Evolutionary conservation across 92 coral and sea anemone species (phyloP).

Genomic region (Umimayanthus kanabou): DNA sequence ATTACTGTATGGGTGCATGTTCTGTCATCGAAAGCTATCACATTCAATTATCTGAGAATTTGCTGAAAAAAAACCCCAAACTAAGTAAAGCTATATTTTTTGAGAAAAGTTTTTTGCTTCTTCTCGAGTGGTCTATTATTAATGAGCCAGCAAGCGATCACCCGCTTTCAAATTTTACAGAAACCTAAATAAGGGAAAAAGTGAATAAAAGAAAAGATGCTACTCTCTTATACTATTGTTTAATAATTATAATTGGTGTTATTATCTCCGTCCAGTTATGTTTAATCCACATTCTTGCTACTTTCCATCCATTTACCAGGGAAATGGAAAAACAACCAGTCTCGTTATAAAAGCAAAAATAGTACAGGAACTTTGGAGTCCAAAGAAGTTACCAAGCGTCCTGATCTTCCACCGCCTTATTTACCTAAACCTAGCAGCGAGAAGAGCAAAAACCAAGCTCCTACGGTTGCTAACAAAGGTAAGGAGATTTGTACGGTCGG

Average conservation of each 20-base stretch:
- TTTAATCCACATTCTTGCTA: background rate
- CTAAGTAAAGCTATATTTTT: too few species aligned
- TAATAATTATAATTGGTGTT: background rate
- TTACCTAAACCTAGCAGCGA: background rate
- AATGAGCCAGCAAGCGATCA: too few species aligned
- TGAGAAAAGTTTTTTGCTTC: too few species aligned
- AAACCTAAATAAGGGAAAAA: too few species aligned
- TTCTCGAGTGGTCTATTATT: too few species aligned
- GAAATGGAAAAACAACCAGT: background rate
- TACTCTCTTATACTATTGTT: too few species aligned
- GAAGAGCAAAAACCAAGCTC: background rate
- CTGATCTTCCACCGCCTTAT: background rate
- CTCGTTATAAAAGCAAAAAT: background rate
- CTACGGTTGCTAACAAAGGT: background rate
- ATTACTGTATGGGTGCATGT: too few species aligned
- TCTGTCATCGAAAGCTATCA: too few species aligned
- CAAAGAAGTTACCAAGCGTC: background rate
- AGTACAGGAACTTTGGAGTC: background rate
- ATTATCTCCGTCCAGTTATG: background rate
- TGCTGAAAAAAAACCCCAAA: too few species aligned
- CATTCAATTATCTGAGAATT: too few species aligned
- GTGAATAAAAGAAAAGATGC: too few species aligned
- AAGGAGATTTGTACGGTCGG: background rate
- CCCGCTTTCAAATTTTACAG: too few species aligned
- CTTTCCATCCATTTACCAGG: background rate